phyloP scores from a whole-genome alignment of 2,888 invertebrate species.

The Conops quadrifasciatus region DNA sequence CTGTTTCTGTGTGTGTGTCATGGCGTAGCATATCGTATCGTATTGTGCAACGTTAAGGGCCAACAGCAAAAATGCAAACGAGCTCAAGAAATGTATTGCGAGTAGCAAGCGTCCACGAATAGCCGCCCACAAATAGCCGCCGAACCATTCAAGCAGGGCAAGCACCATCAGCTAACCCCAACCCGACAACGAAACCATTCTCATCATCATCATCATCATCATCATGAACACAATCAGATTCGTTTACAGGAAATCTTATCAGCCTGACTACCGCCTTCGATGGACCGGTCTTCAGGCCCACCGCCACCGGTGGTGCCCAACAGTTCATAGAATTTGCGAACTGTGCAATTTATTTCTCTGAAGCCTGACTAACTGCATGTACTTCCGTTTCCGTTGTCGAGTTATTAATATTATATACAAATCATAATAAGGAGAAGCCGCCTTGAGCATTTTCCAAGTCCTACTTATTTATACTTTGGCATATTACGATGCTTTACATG shows the following conservation, averaged over 20 bases:
- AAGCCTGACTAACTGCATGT: constrained; percentile 13
- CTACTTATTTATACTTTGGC: too few relatives aligned
- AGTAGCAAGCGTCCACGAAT: not conserved
- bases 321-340: not conserved
- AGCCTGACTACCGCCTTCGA: not conserved
- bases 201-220: not conserved
- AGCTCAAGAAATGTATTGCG: constrained; percentile 22
- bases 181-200: too few relatives aligned
- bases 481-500: too few relatives aligned
- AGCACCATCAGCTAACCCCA: too few relatives aligned
- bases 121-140: not conserved
- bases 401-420: not conserved
- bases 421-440: not conserved
- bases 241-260: too few relatives aligned
- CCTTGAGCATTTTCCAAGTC: not conserved
- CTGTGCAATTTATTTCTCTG: not conserved
- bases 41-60: not conserved
- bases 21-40: not conserved
- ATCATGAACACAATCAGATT: not conserved
- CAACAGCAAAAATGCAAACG: constrained; percentile 24
- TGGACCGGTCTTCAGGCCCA: not conserved
- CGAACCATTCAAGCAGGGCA: too few relatives aligned
- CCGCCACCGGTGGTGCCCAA: not conserved
- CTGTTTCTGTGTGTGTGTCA: constrained; percentile 3
- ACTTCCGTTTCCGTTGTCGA: not conserved